Percentiles rank a stretch among this genome's conserved stretches.
These are phyloP conservation scores for Urechis unicinctus DNA, from an alignment of 2,888 invertebrate species.

Conservation along the genomic window DNA sequence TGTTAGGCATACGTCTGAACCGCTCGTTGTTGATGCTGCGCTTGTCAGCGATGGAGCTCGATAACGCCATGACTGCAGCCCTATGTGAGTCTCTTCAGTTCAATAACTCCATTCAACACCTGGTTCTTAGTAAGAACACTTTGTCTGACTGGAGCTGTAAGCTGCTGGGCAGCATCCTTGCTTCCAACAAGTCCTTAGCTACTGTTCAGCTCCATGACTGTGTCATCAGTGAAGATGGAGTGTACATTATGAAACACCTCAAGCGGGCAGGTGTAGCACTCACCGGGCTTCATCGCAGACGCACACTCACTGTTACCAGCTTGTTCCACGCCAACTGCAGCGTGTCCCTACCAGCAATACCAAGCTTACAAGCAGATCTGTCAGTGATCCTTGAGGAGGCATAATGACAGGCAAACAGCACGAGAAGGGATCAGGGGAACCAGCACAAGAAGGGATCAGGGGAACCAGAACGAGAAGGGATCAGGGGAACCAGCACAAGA, in stretches of 20 bases:
- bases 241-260: neutral
- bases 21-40: constrained; percentile 65
- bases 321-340: neutral
- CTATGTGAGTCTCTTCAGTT: constrained; percentile 25
- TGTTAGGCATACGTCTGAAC: constrained; percentile 32
- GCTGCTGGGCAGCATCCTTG: constrained; percentile 24
- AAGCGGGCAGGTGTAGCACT: neutral
- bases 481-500: too few relatives aligned
- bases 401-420: too few relatives aligned
- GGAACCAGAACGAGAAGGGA: too few relatives aligned
- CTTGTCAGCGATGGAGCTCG: constrained; percentile 92
- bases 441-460: too few relatives aligned
- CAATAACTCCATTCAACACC: constrained; percentile 26
- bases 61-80: constrained; percentile 22
- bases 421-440: too few relatives aligned
- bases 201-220: constrained; percentile 23
- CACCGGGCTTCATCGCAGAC: neutral
- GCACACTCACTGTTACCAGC: neutral
- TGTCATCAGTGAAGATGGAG: neutral
- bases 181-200: constrained; percentile 22
- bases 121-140: constrained; percentile 32
- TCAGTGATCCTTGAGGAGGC: too few relatives aligned
- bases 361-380: too few relatives aligned
- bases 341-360: neutral
- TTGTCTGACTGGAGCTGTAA: constrained; percentile 30